phyloP scores from a whole-genome alignment of 2,797 vertebrate genomes.

The Yasuhikotakia modesta region DNA sequence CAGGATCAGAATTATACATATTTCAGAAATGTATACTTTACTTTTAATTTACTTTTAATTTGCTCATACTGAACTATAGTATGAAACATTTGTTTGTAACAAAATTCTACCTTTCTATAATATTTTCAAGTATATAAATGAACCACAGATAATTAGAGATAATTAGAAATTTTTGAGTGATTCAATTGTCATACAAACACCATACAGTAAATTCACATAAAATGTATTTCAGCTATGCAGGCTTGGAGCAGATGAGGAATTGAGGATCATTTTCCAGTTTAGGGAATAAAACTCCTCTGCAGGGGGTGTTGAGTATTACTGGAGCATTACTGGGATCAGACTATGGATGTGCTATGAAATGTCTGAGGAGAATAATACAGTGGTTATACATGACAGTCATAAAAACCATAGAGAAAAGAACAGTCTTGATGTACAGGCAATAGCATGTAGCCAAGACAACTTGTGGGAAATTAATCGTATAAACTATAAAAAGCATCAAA shows the following conservation, averaged over 20 bases:
- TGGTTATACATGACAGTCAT: conserved; percentile 5
- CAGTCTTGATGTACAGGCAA: not conserved
- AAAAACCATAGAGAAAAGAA: conserved; percentile 1
- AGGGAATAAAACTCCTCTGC: no score
- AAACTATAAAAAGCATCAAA: conserved; percentile 56
- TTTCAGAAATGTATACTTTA: no score
- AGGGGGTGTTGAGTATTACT: no score
- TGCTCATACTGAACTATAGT: not conserved
- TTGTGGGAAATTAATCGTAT: not conserved
- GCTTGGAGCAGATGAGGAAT: no score
- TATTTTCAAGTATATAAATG: not conserved
- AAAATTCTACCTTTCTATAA: not conserved
- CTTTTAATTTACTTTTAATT: no score
- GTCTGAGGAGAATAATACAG: conserved; percentile 67
- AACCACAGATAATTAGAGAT: not conserved
- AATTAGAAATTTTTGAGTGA: not conserved
- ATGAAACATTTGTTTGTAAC: not conserved
- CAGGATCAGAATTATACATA: no score
- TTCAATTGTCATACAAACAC: not conserved
- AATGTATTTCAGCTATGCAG: not conserved
- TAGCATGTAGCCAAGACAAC: not conserved
- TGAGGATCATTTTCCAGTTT: no score
- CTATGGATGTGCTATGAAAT: conserved; percentile 54
- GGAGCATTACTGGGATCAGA: no score
- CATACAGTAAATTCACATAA: not conserved